These are phyloP conservation scores for Cotesia typhae DNA, from an alignment of 1,140 invertebrate genomes.

Conservation along the genomic window DNA sequence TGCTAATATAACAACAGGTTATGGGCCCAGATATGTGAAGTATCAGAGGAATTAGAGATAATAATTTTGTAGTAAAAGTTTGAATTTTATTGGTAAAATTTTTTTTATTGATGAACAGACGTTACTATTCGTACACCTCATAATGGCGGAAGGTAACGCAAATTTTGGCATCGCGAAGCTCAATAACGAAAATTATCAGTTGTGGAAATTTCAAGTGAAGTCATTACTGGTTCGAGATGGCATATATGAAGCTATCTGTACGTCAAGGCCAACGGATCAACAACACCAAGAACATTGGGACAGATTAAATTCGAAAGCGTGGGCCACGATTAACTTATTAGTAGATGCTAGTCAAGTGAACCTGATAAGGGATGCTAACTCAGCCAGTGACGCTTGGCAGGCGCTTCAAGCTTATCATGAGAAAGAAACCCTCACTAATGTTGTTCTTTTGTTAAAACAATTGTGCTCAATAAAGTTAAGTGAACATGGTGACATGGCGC, in stretches of 20 bases:
- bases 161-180: slow-evolving; percentile 18
- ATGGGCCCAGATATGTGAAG: slow-evolving; percentile 8
- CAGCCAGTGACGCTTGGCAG: slow-evolving; percentile 33
- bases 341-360: slow-evolving; percentile 35
- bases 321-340: slow-evolving; percentile 23
- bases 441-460: slow-evolving; percentile 25
- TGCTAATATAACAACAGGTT: slow-evolving; percentile 38
- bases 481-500: slow-evolving; percentile 32
- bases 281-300: not conserved
- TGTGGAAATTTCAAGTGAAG: slow-evolving; percentile 40
- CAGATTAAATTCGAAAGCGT: slow-evolving; percentile 14
- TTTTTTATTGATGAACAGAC: too few species aligned
- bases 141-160: too few species aligned
- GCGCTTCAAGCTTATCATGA: slow-evolving; percentile 23
- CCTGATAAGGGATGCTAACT: slow-evolving; percentile 18
- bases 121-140: too few species aligned
- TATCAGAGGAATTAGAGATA: not conserved
- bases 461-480: slow-evolving; percentile 31
- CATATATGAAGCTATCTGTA: slow-evolving; percentile 31
- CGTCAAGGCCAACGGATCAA: not conserved
- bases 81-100: too few species aligned
- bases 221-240: slow-evolving; percentile 34
- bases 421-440: slow-evolving; percentile 10
- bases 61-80: not conserved
- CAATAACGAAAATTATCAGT: slow-evolving; percentile 26